A percentile compares a stretch with the other conserved stretches of the same genome.
These are phyloP conservation scores for Abrostola triplasia DNA, from an alignment of 2,888 invertebrate genomes.

Conservation along the genomic window DNA sequence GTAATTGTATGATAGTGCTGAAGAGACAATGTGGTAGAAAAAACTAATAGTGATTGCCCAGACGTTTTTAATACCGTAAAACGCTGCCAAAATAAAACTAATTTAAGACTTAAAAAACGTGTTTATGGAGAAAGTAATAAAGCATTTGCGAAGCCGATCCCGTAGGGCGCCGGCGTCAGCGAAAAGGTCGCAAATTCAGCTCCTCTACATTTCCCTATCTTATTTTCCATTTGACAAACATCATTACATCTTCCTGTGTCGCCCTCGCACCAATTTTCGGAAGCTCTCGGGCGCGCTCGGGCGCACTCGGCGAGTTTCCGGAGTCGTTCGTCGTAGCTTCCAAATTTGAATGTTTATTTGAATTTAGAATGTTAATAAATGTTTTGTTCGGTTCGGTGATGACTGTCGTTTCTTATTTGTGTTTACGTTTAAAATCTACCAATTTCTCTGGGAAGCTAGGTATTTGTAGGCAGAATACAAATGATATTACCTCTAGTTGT, in stretches of 20 bases:
- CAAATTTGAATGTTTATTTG: slow-evolving; percentile 63
- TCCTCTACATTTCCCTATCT: slow-evolving; percentile 86
- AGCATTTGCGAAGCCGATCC: slow-evolving; percentile 53
- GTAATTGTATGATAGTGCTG: too few relatives aligned
- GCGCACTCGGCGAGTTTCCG: slow-evolving; percentile 71
- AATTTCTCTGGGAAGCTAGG: too few relatives aligned
- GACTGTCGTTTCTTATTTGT: slow-evolving; percentile 8
- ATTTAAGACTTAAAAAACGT: slow-evolving; percentile 54
- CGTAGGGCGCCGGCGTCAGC: slow-evolving; percentile 68
- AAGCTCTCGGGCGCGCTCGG: slow-evolving; percentile 75
- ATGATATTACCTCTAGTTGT: too few relatives aligned
- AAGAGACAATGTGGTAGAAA: too few relatives aligned
- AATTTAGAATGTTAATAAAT: slow-evolving; percentile 49
- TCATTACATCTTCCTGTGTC: slow-evolving; percentile 86
- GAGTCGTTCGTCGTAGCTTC: slow-evolving; percentile 63
- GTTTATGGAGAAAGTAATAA: slow-evolving; percentile 53
- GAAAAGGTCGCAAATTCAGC: slow-evolving; percentile 81
- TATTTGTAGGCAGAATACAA: too few relatives aligned
- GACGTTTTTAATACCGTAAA: slow-evolving; percentile 1
- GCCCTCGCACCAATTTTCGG: slow-evolving; percentile 77
- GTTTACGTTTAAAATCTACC: background rate
- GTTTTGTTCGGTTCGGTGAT: slow-evolving; percentile 33
- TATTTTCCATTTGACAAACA: slow-evolving; percentile 89
- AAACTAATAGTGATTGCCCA: too few relatives aligned
- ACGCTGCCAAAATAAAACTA: slow-evolving; percentile 44